phyloP scores from a whole-genome alignment of 1,140 invertebrate genomes.

The Drosophila pandora region DNA sequence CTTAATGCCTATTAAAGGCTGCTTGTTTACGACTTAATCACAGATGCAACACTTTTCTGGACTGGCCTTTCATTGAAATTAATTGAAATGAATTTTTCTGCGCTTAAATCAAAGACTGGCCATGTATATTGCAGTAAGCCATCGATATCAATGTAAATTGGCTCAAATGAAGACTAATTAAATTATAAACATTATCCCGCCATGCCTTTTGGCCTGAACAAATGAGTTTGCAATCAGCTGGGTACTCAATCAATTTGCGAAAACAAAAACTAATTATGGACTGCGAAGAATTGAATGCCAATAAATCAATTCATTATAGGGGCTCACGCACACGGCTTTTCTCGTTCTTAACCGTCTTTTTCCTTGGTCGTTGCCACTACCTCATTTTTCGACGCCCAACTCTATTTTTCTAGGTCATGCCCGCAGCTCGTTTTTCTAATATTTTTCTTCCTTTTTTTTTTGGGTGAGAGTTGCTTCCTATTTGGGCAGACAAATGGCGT shows the following conservation, averaged over 20 bases:
- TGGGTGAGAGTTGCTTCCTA: slow-evolving; percentile 33
- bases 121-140: not conserved
- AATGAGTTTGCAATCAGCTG: slow-evolving; percentile 46
- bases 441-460: slow-evolving; percentile 42
- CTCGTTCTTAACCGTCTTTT: slow-evolving; percentile 2
- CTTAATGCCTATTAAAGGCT: slow-evolving; percentile 24
- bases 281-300: slow-evolving; percentile 58
- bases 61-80: slow-evolving; percentile 15
- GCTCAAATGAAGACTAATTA: slow-evolving; percentile 51
- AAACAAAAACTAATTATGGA: slow-evolving; percentile 65
- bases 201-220: slow-evolving; percentile 27
- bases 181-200: slow-evolving; percentile 56
- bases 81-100: slow-evolving; percentile 24
- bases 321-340: slow-evolving; percentile 43
- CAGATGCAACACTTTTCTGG: not conserved
- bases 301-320: slow-evolving; percentile 71
- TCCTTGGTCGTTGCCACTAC: slow-evolving; percentile 4
- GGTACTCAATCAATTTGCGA: slow-evolving; percentile 66
- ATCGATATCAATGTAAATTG: slow-evolving; percentile 40
- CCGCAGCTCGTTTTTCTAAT: slow-evolving; percentile 13
- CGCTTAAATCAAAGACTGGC: slow-evolving; percentile 22
- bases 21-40: slow-evolving; percentile 14
- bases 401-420: slow-evolving; percentile 69
- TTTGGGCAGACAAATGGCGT: slow-evolving; percentile 77
- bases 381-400: slow-evolving; percentile 23